These are phyloP conservation scores for Mobula birostris DNA, from an alignment of 2,113 vertebrate species.

Conservation along the genomic window DNA sequence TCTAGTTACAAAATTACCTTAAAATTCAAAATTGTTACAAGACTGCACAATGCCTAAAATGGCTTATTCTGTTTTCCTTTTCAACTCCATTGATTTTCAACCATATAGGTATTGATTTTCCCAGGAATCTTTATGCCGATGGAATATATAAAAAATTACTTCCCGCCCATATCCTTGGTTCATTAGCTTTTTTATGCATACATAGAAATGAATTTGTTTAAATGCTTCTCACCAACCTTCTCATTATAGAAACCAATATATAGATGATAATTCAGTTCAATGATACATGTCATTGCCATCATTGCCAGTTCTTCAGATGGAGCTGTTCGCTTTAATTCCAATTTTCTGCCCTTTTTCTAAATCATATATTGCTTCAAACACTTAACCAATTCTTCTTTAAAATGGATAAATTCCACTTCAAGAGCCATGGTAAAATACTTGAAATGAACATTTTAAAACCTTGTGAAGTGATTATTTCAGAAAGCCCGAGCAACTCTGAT, in stretches of 20 bases:
- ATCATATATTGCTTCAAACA: neutral
- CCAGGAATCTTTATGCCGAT: neutral
- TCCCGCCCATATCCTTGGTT: neutral
- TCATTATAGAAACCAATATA: neutral
- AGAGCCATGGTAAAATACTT: neutral
- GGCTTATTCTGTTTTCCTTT: neutral
- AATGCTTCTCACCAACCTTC: neutral
- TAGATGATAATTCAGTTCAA: neutral
- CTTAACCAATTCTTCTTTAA: neutral
- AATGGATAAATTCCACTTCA: neutral
- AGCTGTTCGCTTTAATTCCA: neutral
- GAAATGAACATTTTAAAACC: neutral
- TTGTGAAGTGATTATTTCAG: neutral
- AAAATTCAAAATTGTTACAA: neutral
- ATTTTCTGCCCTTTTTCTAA: neutral
- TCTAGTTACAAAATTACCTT: neutral
- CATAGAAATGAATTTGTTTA: neutral
- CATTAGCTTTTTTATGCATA: slow-evolving; percentile 11
- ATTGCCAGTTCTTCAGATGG: neutral
- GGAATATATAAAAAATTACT: neutral
- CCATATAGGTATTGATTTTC: neutral
- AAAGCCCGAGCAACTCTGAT: neutral
- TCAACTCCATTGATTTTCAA: neutral
- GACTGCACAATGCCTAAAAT: neutral
- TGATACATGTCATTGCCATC: neutral